phyloP scores from a whole-genome alignment of 2,113 vertebrate genomes.

The Dipodomys stephensi region DNA sequence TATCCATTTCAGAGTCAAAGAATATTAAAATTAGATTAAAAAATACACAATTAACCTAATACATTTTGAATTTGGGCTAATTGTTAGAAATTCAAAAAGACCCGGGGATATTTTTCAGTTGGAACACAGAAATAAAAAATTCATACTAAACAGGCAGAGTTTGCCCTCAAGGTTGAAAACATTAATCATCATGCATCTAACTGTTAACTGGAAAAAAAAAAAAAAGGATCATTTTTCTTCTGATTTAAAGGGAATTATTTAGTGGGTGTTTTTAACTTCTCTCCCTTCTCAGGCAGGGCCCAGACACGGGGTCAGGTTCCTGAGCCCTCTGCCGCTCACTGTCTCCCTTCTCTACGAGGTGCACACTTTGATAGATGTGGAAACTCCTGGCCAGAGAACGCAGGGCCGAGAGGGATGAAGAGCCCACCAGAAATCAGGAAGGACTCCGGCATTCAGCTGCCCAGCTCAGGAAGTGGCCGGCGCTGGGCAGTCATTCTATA shows the following conservation, averaged over 20 bases:
- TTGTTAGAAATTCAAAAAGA: slow-evolving; percentile 83
- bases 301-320: slow-evolving; percentile 61
- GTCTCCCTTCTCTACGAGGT: slow-evolving; percentile 64
- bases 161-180: slow-evolving; percentile 83
- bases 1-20: slow-evolving; percentile 78
- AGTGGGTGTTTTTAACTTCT: slow-evolving; percentile 81
- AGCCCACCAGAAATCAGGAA: slow-evolving; percentile 30
- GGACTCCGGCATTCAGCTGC: slow-evolving; percentile 51
- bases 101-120: slow-evolving; percentile 82
- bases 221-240: slow-evolving; percentile 75
- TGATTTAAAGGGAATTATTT: slow-evolving; percentile 84
- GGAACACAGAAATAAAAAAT: slow-evolving; percentile 83
- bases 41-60: slow-evolving; percentile 80
- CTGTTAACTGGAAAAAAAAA: slow-evolving; percentile 80
- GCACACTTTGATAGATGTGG: slow-evolving; percentile 71
- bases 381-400: slow-evolving; percentile 50
- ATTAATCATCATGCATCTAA: slow-evolving; percentile 84
- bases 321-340: slow-evolving; percentile 41
- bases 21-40: slow-evolving; percentile 81
- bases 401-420: background rate
- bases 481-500: background rate
- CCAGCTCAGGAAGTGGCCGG: slow-evolving; percentile 36
- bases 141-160: slow-evolving; percentile 83
- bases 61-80: slow-evolving; percentile 81
- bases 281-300: slow-evolving; percentile 64